These are phyloP conservation scores for Anarsia innoxiella DNA, from an alignment of 2,888 invertebrate species.

Conservation along the genomic window DNA sequence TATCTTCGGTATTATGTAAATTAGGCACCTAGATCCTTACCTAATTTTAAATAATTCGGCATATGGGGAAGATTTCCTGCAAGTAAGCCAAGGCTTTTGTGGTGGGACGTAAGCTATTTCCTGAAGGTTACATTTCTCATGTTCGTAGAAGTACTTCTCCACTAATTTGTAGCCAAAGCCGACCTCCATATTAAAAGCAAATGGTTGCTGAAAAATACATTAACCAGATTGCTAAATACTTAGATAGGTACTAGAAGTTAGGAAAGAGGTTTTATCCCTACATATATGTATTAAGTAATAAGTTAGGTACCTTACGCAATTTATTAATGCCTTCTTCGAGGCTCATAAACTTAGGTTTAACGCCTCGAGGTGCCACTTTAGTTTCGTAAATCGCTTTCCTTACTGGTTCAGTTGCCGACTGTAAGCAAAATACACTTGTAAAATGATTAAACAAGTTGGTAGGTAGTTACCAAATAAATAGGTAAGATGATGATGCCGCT, in stretches of 20 bases:
- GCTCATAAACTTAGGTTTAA: slow-evolving; percentile 69
- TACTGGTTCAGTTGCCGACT: slow-evolving; percentile 65
- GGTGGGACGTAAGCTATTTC: slow-evolving; percentile 75
- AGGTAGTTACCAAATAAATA: neutral
- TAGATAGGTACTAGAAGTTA: no score
- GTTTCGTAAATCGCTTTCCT: slow-evolving; percentile 75
- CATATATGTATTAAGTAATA: no score
- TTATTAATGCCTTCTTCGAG: slow-evolving; percentile 75
- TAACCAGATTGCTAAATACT: no score
- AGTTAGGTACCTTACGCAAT: slow-evolving; percentile 65
- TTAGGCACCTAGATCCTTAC: no score
- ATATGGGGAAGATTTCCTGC: slow-evolving; percentile 73
- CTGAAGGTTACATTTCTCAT: slow-evolving; percentile 80
- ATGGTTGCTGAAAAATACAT: slow-evolving; percentile 66
- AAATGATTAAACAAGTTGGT: neutral
- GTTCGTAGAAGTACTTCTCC: slow-evolving; percentile 77
- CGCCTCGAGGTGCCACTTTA: slow-evolving; percentile 76
- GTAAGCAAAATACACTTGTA: slow-evolving; percentile 13
- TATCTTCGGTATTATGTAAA: no score
- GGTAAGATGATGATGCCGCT: slow-evolving; percentile 19
- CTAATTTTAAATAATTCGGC: slow-evolving; percentile 76
- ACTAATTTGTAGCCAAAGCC: slow-evolving; percentile 76
- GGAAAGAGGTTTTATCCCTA: neutral
- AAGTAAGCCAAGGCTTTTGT: slow-evolving; percentile 68
- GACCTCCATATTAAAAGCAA: slow-evolving; percentile 78